Evolutionary conservation across 2,797 vertebrate genomes (phyloP).

Genomic region (Acropternis orthonyx): DNA sequence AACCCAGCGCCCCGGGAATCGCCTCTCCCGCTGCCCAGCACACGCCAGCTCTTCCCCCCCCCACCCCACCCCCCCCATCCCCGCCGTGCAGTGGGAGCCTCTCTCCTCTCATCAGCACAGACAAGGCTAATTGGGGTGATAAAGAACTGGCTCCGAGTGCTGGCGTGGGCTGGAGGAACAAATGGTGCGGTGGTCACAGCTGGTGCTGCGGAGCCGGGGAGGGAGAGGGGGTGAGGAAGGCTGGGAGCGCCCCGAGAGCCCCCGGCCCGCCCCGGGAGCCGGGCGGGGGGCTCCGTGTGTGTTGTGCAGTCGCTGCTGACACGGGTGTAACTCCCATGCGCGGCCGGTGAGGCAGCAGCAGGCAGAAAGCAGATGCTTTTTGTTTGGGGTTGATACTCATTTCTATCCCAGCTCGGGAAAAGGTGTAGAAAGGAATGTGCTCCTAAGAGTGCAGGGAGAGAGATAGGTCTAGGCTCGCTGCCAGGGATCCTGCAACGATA

Average conservation of each 20-base stretch:
- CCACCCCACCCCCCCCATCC: neutral
- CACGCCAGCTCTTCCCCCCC: neutral
- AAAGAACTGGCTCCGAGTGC: conserved; percentile 29
- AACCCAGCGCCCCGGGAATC: neutral
- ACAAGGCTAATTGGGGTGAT: conserved; percentile 59
- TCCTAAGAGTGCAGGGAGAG: conserved; percentile 56
- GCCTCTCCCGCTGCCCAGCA: neutral
- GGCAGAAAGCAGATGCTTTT: conserved; percentile 70
- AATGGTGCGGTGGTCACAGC: conserved; percentile 55
- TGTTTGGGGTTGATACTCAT: conserved; percentile 69
- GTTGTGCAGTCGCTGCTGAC: conserved; percentile 47
- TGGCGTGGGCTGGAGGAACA: conserved; percentile 48
- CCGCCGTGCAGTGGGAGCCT: conserved; percentile 35
- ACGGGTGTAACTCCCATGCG: conserved; percentile 14
- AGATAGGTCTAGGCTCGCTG: conserved; percentile 60
- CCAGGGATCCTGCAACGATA: conserved; percentile 62
- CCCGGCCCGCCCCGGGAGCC: no score
- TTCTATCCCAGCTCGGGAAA: conserved; percentile 65
- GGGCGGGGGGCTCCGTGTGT: no score
- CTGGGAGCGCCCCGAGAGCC: neutral
- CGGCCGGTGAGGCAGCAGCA: conserved; percentile 63
- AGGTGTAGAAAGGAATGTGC: conserved; percentile 65
- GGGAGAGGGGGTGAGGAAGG: conserved; percentile 53
- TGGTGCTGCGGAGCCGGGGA: conserved; percentile 53
- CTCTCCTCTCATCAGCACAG: conserved; percentile 64